These are phyloP conservation scores for Notolabrus celidotus DNA, from an alignment of 2,797 vertebrate genomes.

Conservation along the genomic window DNA sequence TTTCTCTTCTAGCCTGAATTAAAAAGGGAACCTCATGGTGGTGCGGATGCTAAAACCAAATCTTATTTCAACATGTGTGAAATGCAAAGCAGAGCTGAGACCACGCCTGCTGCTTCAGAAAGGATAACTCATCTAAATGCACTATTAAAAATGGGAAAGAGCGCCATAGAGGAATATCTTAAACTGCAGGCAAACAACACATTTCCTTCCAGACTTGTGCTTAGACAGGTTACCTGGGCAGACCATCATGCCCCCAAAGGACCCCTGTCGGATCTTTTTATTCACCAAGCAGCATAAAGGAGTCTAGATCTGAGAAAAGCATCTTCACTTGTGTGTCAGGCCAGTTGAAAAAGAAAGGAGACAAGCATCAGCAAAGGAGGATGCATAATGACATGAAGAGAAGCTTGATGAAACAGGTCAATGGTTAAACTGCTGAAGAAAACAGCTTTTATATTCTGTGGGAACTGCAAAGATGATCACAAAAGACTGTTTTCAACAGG, in stretches of 20 bases:
- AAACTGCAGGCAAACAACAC: background rate
- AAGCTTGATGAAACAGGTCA: background rate
- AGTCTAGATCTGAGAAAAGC: constrained; percentile 26
- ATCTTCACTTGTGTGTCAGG: constrained; percentile 50
- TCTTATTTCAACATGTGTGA: constrained; percentile 10
- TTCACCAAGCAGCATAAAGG: constrained; percentile 37
- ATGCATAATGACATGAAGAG: background rate
- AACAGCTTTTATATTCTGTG: background rate
- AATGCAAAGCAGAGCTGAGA: background rate
- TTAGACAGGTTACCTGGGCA: constrained; percentile 25
- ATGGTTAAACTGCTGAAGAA: background rate
- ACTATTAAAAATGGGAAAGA: constrained; percentile 19
- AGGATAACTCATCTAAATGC: constrained; percentile 15
- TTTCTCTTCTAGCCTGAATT: background rate
- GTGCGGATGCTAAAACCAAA: background rate
- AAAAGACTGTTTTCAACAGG: background rate
- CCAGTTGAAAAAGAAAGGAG: constrained; percentile 22
- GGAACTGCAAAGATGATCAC: background rate
- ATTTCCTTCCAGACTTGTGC: constrained; percentile 1
- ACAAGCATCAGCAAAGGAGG: background rate
- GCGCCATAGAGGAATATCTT: constrained; percentile 4
- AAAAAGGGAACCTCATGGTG: background rate
- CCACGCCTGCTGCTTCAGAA: background rate
- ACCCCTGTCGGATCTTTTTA: constrained; percentile 30
- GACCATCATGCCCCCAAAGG: constrained; percentile 14